A percentile compares a stretch with the other conserved stretches of the same genome.
phyloP scores from a whole-genome alignment of 2,888 invertebrate species.

The Drosophila falleni region DNA sequence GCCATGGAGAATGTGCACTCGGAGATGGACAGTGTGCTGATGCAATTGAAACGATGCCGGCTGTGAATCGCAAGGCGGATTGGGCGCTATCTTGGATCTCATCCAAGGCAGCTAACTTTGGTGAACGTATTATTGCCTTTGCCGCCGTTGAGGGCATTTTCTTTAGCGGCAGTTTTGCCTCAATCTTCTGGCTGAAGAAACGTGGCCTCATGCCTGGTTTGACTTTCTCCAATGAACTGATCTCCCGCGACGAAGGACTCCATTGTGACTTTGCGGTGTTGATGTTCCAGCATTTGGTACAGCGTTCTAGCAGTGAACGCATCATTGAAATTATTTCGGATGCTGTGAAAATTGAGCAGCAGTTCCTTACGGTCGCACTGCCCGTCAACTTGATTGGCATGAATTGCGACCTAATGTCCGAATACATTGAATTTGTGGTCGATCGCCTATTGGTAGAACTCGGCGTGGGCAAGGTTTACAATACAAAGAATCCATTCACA shows the following conservation, averaged over 20 bases:
- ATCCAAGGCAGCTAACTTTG: conserved; percentile 94
- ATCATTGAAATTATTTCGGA: conserved; percentile 94
- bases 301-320: conserved; percentile 92
- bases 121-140: conserved; percentile 98
- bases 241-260: conserved; percentile 98
- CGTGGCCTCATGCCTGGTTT: conserved; percentile 99
- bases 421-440: conserved; percentile 99
- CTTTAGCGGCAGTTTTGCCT: conserved; percentile 99
- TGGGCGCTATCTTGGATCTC: conserved; percentile 99
- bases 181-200: conserved; percentile 99
- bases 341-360: conserved; percentile 98
- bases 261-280: conserved; percentile 99
- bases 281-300: conserved; percentile 96
- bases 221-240: conserved; percentile 99
- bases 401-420: conserved; percentile 98
- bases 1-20: conserved; percentile 99
- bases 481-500: conserved; percentile 97
- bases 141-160: conserved; percentile 99
- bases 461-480: conserved; percentile 94
- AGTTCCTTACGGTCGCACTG: conserved; percentile 98
- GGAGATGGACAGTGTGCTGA: conserved; percentile 99
- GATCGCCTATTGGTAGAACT: conserved; percentile 96
- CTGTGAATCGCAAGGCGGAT: conserved; percentile 98
- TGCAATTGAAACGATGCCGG: conserved; percentile 98
- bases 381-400: conserved; percentile 98